Base-by-base conservation (phyloP, 2,888 invertebrate genomes). In the Lepidocyrtoides sp. region DNA sequence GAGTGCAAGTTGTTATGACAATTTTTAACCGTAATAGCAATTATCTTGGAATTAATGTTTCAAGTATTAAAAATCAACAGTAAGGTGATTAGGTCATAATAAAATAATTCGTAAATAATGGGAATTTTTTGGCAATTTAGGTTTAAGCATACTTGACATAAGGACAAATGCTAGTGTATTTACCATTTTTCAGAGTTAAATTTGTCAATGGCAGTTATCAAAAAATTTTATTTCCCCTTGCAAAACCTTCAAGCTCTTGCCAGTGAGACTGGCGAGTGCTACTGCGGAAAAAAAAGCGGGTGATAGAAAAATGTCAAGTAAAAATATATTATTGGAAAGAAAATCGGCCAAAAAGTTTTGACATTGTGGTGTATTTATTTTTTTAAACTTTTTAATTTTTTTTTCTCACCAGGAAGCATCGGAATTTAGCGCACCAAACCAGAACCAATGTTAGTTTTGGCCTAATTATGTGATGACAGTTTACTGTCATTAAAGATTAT, bases 381-480 rank as follows among this genome's bases (percentile, higher is more conserved):
- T n/a, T n/a, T n/a, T n/a, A 36, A 72, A 20, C 41, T 69, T 36
- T 66, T 20, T 29, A 63, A 14, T 26, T 72, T 72, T 69, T 23
- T 23, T 69, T 41, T 72, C 41, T 72, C 48, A 48, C 48, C 75
- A 44, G 48, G 48, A 48, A 48, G 75, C 44, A 75, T 48, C 48
- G 75, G 75, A 75, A 75, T 75, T 75, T 75, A 75, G 75, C 44
- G 44, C 75, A 75, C 48, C 75, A 75, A 75, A 75, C 44, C 75
- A 75, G 75, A 23, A 48, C 75, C 48, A 75, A 75, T 75, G 75
- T 75, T 75, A 48, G 44, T 75, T 44, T 44, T 75, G 75, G 75
- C 48, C 75, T 75, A 75, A 75, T 75, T 75, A 48, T 48, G n/a
- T 26, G 75, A 44, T 75, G 75, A 48, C 48, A 75, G 48, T 75